phyloP scores from a whole-genome alignment of 2,797 vertebrate species.

The Sebastolobus alascanus region DNA sequence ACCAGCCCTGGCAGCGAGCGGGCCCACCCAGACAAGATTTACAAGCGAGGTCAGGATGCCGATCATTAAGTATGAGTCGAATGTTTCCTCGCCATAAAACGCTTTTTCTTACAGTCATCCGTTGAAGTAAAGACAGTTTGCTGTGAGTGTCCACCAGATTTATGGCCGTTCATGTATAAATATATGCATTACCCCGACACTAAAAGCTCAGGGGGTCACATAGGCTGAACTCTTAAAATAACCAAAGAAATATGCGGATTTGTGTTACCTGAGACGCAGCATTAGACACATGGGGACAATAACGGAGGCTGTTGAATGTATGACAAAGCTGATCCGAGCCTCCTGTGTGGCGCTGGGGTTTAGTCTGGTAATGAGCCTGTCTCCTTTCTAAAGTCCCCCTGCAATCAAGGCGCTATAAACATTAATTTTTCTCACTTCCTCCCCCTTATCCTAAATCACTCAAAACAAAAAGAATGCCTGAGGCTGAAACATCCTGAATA shows the following conservation, averaged over 20 bases:
- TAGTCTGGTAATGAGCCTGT: constrained; percentile 72
- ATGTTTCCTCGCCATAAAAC: constrained; percentile 53
- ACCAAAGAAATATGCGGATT: constrained; percentile 53
- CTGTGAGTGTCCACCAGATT: constrained; percentile 33
- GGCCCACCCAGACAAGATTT: constrained; percentile 73
- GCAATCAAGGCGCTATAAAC: constrained; percentile 74
- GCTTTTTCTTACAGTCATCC: constrained; percentile 39
- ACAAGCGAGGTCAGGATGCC: constrained; percentile 69
- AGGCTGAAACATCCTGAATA: constrained; percentile 44
- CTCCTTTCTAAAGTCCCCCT: constrained; percentile 70
- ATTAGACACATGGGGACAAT: constrained; percentile 31
- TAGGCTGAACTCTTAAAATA: constrained; percentile 62
- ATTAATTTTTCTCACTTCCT: constrained; percentile 74
- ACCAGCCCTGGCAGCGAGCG: constrained; percentile 55
- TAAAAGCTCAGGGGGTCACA: constrained; percentile 48
- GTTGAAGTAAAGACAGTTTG: constrained; percentile 33
- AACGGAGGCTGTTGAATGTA: constrained; percentile 51
- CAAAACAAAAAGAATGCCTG: constrained; percentile 58
- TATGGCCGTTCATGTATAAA: constrained; percentile 46
- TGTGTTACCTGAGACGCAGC: constrained; percentile 50
- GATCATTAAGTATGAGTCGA: constrained; percentile 67
- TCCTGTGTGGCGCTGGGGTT: constrained; percentile 73
- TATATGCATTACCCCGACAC: constrained; percentile 50
- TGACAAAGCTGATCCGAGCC: constrained; percentile 55
- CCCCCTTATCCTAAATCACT: constrained; percentile 59